Base-by-base conservation (phyloP, 1,140 invertebrate species). In the Linepithema humile region DNA sequence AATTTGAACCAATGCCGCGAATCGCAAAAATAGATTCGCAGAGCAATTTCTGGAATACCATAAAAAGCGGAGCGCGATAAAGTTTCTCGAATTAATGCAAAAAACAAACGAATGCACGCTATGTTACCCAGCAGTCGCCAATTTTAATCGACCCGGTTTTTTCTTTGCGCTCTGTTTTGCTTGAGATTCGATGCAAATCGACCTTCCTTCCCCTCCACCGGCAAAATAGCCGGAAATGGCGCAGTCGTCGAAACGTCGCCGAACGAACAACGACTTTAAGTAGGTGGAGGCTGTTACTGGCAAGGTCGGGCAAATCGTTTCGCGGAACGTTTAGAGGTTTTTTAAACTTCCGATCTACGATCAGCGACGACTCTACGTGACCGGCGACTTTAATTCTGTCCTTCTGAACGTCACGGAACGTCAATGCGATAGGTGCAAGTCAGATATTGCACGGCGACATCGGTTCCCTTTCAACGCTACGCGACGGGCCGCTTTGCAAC, bases 261-360 rank as follows among this genome's bases (percentile, higher is more conserved):
- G 64, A 80, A 80, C 23, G 17, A 70, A 55, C n/a, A 26, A 48
- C 26, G 48, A 40, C 64, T 80, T 43, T 70, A 80, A 80, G 48
- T 80, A 70, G 75, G 64, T 69, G 12, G 75, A 67, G 50, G 48
- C 65, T 80, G 35, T 57, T 80, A 80, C 57, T 57, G 38, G 64
- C 75, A 80, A 70, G 75, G 48, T 80, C 64, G 64, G 60, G 64
- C 64, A 80, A 80, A 70, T 80, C 35, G 48, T 80, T 80, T 69
- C 62, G 64, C 64, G 48, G 48, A 80, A 80, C 64, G 64, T 55
- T 80, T 80, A 80, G 55, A 80, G 75, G 48, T 70, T 57, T 38
- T 80, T 80, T 80, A 80, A 80, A 80, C 45, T 70, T 43, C 48
- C 75, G 64, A 78, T 57, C 62, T 53, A 53, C 45, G 20, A 40